Evolutionary conservation across 2,797 vertebrate species (phyloP).

Genomic region (Lithobates sylvaticus): DNA sequence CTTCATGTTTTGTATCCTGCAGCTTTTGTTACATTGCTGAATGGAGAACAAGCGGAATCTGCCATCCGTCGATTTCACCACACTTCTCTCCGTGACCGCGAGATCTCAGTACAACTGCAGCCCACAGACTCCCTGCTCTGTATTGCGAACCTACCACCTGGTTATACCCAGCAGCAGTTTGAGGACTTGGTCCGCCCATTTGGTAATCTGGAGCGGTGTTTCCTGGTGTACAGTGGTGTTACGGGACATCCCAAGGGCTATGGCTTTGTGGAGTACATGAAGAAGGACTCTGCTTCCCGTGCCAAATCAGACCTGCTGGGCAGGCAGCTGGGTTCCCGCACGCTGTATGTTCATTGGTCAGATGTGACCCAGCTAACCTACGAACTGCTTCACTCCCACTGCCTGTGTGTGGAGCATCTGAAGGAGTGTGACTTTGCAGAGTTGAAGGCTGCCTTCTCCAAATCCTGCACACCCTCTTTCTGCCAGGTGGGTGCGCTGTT

Average conservation of each 20-base stretch:
- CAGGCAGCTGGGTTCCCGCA: conserved; percentile 88
- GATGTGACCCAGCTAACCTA: conserved; percentile 87
- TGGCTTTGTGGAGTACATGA: conserved; percentile 96
- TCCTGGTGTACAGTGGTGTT: conserved; percentile 86
- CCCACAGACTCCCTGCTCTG: conserved; percentile 91
- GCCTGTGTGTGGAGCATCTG: conserved; percentile 88
- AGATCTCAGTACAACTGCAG: conserved; percentile 92
- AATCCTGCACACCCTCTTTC: conserved; percentile 79
- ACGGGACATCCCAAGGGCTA: conserved; percentile 93
- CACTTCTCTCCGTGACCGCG: conserved; percentile 82
- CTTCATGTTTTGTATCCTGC: background rate
- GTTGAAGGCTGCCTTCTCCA: conserved; percentile 78
- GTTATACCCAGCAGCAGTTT: conserved; percentile 90
- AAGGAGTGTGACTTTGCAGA: conserved; percentile 81
- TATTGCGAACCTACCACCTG: conserved; percentile 89
- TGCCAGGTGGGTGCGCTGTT: conserved; percentile 82
- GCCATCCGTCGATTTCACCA: conserved; percentile 89
- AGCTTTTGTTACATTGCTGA: conserved; percentile 89
- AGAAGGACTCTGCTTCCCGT: conserved; percentile 91
- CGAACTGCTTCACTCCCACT: conserved; percentile 86
- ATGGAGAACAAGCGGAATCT: conserved; percentile 89
- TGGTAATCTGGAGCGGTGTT: conserved; percentile 92
- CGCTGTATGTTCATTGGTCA: conserved; percentile 94
- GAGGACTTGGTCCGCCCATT: conserved; percentile 92
- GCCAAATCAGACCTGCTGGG: conserved; percentile 92